Percentiles rank a stretch among this genome's conserved stretches.
phyloP scores from a whole-genome alignment of 2,113 vertebrate species.

The Triplophysa rosa region DNA sequence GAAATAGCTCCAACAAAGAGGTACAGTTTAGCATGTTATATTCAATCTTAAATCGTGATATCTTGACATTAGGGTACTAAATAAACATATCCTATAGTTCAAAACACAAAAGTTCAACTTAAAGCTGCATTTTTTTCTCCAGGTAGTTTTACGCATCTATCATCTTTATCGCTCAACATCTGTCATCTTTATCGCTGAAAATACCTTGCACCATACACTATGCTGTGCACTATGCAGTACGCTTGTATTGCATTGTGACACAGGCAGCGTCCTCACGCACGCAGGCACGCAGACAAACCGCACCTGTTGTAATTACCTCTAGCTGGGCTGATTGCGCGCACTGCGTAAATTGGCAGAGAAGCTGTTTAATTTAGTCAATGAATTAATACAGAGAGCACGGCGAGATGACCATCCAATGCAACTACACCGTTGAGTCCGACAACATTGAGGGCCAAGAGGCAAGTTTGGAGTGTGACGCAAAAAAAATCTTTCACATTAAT shows the following conservation, averaged over 20 bases:
- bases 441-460: slow-evolving; percentile 38
- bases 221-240: background rate
- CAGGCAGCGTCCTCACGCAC: background rate
- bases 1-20: too few species aligned
- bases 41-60: too few species aligned
- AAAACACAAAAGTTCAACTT: too few species aligned
- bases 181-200: too few species aligned
- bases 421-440: slow-evolving; percentile 35
- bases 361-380: slow-evolving; percentile 42
- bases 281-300: background rate
- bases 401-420: slow-evolving; percentile 59
- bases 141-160: too few species aligned
- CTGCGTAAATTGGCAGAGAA: slow-evolving; percentile 52
- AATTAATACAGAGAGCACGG: background rate
- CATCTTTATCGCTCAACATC: too few species aligned
- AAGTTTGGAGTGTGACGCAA: background rate
- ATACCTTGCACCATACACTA: background rate
- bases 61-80: too few species aligned
- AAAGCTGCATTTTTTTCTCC: too few species aligned
- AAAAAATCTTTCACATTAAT: background rate
- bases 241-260: background rate
- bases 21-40: too few species aligned
- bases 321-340: slow-evolving; percentile 45
- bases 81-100: too few species aligned
- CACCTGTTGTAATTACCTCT: slow-evolving; percentile 58